Evolutionary conservation across 2,888 invertebrate genomes (phyloP), one percentile per base, ranked within the genome.

Genomic region (Drepanosiphum platanoidis): DNA sequence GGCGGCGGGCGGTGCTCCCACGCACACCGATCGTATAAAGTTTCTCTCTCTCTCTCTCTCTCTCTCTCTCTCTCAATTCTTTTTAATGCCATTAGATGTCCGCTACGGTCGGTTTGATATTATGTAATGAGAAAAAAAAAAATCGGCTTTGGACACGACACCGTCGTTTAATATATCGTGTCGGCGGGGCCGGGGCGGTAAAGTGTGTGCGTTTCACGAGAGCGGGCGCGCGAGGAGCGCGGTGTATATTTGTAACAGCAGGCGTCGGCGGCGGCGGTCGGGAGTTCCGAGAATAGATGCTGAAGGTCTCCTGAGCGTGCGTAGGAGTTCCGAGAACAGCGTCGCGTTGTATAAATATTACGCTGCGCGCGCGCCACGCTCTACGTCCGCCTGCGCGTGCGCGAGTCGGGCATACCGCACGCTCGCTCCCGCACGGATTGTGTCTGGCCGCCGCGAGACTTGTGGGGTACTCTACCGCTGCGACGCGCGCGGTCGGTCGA

Each of bases 281-380:
- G 46, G 64, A 74, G 83, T 83, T 83, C 83, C 74, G 74, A 83
- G 83, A 83, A 83, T 74, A 83, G 83, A 83, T 75, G 83, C 83
- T 75, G 83, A 83, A 83, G 83, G 83, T 83, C 83, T 83, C 83
- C 46, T 75, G 83, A 83, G 83, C 83, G 74, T 83, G 83, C 83
- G 83, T 83, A 83, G 83, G 83, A 83, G 83, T 83, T 83, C 83
- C 74, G 83, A 74, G 83, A 83, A 83, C n/a, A 36, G 83, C 42
- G 27, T 80, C 68, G 80, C 61, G 39, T 82, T 74, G 64, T 83
- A 83, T 74, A 74, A 83, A 83, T 75, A 83, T 32, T 46, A 13
- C 32, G 66, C 34, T n/a, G 46, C 66, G 11, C 46, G 42, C 68
- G 22, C 32, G 66, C n/a, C 66, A 13, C 42, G 39, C 52, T 36